Evolutionary conservation across 1,140 invertebrate genomes (phyloP).

Genomic region (Ips typographus): DNA sequence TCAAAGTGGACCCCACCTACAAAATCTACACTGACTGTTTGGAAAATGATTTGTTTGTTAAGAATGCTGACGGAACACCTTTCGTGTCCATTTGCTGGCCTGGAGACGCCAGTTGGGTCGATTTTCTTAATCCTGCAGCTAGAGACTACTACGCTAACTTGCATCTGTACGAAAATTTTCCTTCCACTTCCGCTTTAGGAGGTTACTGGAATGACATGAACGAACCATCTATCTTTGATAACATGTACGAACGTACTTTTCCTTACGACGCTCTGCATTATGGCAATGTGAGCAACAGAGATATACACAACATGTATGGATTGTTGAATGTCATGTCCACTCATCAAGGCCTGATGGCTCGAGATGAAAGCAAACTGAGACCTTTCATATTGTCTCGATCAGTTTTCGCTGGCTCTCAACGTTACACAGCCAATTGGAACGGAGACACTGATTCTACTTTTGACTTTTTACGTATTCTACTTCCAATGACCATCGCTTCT

Average conservation of each 20-base stretch:
- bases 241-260: slow-evolving; percentile 66
- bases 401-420: slow-evolving; percentile 81
- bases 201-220: slow-evolving; percentile 84
- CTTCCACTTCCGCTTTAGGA: slow-evolving; percentile 60
- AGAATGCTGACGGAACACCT: slow-evolving; percentile 89
- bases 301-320: slow-evolving; percentile 46
- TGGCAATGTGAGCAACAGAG: slow-evolving; percentile 38
- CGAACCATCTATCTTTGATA: slow-evolving; percentile 76
- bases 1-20: slow-evolving; percentile 67
- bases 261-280: slow-evolving; percentile 55
- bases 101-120: slow-evolving; percentile 67
- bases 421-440: slow-evolving; percentile 80
- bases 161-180: slow-evolving; percentile 60
- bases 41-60: slow-evolving; percentile 80
- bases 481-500: slow-evolving; percentile 35
- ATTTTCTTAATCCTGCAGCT: slow-evolving; percentile 67
- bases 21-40: slow-evolving; percentile 69
- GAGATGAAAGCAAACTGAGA: slow-evolving; percentile 67
- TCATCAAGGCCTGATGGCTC: slow-evolving; percentile 75
- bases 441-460: slow-evolving; percentile 84
- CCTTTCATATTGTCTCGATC: slow-evolving; percentile 92
- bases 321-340: slow-evolving; percentile 61
- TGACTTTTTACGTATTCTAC: slow-evolving; percentile 63
- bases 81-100: slow-evolving; percentile 62
- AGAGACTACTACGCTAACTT: slow-evolving; percentile 66